Evolutionary conservation across 2,113 vertebrate genomes (phyloP), one percentile per base, ranked within the genome.

Genomic region (Sinocyclocheilus anshuiensis): DNA sequence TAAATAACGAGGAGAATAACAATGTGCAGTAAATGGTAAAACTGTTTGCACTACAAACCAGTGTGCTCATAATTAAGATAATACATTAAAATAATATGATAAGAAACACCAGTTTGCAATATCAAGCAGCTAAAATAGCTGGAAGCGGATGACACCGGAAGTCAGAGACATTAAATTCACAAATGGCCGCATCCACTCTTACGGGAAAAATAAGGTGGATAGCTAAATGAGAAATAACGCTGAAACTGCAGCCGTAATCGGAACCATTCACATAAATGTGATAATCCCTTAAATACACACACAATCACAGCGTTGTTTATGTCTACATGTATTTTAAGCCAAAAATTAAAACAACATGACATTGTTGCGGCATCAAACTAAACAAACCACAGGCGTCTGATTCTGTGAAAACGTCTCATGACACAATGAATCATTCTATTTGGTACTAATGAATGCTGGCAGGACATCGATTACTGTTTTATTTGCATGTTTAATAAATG

Each of bases 241-340:
- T 11, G 42, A 45, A 45, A 50, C 50, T 53, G 2, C 15, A 4
- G 13, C 71, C 4, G 2, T 10, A 45, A 75, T 45, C 20, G 0
- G 39, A 75, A 75, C 39, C 39, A 75, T 77, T 7, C 13, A 3
- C 8, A 4, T 29, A 77, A 77, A 77, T 26, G 48, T 77, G 42
- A 24, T 53, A 53, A 77, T 77, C 75, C 48, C 45, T 77, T 77
- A 16, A 77, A 77, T 26, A 53, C 75, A 9, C 75, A 24, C 9
- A 77, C 74, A 77, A 53, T 26, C 24, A 16, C 75, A 53, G 24
- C 24, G 1, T 8, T 53, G n/a, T 77, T 77, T 15, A 24, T 16
- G n/a, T 48, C 24, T 18, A 71, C 20, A 4, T 11, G 18, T 71
- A 71, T 71, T 71, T 39, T 71, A 29, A 16, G 75, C 75, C 24